phyloP scores from a whole-genome alignment of 2,888 invertebrate genomes.

The Amphiduros pacificus region DNA sequence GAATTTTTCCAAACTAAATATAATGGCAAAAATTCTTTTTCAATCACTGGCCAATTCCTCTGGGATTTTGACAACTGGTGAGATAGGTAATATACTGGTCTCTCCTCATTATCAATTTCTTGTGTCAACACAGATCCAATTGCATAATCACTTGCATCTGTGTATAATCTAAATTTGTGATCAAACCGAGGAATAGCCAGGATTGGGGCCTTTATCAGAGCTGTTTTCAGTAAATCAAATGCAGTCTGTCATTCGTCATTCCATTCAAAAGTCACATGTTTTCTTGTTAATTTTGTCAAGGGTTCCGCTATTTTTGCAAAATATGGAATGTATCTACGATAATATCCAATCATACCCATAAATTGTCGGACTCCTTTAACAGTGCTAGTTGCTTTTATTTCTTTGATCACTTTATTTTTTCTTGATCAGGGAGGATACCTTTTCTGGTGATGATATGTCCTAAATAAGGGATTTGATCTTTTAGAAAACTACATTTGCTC shows the following conservation, averaged over 20 bases:
- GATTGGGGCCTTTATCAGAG: not conserved
- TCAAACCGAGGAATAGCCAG: too few species aligned
- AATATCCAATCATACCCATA: not conserved
- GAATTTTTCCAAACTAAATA: not conserved
- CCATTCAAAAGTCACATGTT: conserved; percentile 4
- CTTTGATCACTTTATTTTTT: not conserved
- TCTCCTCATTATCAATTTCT: not conserved
- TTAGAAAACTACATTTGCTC: conserved; percentile 1
- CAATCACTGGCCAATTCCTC: not conserved
- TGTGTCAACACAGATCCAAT: not conserved
- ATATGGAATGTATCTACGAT: not conserved
- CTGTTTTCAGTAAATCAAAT: not conserved
- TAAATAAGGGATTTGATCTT: not conserved
- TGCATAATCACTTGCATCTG: not conserved
- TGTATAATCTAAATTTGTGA: not conserved
- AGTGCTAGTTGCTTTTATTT: not conserved
- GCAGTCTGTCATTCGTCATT: not conserved
- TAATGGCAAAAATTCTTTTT: not conserved
- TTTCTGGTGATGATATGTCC: not conserved
- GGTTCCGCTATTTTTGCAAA: conserved; percentile 3
- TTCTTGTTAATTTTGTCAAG: not conserved
- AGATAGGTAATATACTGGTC: not conserved
- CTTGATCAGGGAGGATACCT: not conserved
- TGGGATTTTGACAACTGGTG: not conserved
- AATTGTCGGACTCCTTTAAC: not conserved